Conservation (phyloP, 1,140 invertebrate species). For the Galleria mellonella region DNA sequence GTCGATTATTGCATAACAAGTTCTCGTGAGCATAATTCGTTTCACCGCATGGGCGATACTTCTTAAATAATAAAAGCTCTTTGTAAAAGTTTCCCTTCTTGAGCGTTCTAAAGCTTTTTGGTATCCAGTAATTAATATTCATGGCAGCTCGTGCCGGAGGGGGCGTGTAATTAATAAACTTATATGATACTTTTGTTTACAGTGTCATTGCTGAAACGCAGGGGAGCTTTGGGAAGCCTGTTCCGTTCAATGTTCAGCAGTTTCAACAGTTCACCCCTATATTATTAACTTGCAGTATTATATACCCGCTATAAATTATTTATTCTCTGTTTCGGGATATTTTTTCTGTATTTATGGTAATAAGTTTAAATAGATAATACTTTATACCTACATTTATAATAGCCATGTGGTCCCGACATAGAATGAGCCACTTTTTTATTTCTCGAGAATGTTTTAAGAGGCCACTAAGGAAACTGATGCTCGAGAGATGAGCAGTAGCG, state of each 20-base stretch:
- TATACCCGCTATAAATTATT: neutral
- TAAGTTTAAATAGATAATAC: too few species aligned
- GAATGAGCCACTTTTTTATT: too few species aligned
- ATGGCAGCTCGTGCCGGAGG: slow-evolving; percentile 62
- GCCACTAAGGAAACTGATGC: too few species aligned
- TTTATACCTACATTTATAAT: too few species aligned
- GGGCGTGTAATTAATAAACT: slow-evolving; percentile 72
- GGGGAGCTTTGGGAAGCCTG: slow-evolving; percentile 27
- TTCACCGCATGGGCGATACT: slow-evolving; percentile 57
- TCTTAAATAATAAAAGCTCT: slow-evolving; percentile 73
- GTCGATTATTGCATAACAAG: slow-evolving; percentile 17
- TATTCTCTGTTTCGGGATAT: too few species aligned
- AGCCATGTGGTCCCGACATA: too few species aligned
- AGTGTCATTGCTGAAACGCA: slow-evolving; percentile 58
- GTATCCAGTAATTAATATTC: slow-evolving; percentile 73
- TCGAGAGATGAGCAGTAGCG: too few species aligned
- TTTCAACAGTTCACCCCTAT: slow-evolving; percentile 4
- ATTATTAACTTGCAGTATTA: neutral
- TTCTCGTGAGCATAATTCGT: slow-evolving; percentile 48
- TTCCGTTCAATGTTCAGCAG: slow-evolving; percentile 19
- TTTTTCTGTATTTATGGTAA: too few species aligned
- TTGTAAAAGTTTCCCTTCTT: slow-evolving; percentile 72
- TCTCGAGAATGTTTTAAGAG: too few species aligned
- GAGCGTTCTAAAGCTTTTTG: slow-evolving; percentile 68
- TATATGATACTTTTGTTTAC: slow-evolving; percentile 74